Conservation (phyloP, 2,888 invertebrate genomes). For the Drosophila pseudotalamancana region DNA sequence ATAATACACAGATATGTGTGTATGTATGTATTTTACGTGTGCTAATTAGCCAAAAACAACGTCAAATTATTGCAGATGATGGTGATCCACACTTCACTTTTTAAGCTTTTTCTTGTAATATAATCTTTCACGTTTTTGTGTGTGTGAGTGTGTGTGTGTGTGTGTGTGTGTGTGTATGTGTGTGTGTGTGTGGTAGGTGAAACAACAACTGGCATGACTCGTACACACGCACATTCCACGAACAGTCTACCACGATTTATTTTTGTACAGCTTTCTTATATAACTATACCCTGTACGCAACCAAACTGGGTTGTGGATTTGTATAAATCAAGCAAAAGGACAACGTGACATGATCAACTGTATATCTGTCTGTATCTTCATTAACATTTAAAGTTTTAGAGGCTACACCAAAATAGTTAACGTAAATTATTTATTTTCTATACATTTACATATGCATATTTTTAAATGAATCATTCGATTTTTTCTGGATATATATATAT, state of each 20-base stretch:
- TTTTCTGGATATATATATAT: no score
- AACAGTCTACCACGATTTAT: conserved; percentile 22
- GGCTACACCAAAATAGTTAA: no score
- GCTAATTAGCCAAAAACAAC: conserved; percentile 6
- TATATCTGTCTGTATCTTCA: neutral
- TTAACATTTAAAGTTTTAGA: no score
- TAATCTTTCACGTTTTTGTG: conserved; percentile 12
- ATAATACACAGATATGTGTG: neutral
- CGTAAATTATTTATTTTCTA: no score
- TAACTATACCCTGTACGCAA: conserved; percentile 23
- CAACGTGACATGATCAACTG: no score
- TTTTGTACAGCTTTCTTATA: conserved; percentile 33
- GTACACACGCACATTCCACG: conserved; percentile 25
- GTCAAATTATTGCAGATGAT: conserved; percentile 8
- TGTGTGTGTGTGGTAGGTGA: conserved; percentile 15
- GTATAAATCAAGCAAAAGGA: no score
- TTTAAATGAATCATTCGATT: no score
- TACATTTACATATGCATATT: no score
- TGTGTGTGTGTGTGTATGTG: neutral
- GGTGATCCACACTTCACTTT: conserved; percentile 6
- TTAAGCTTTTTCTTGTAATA: conserved; percentile 20
- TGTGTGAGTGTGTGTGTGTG: conserved; percentile 8
- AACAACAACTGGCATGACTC: conserved; percentile 55
- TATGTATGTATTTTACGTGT: neutral
- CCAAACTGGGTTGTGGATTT: neutral